Percentiles rank a stretch among this genome's conserved stretches.
These are phyloP conservation scores for Heterohyrax brucei DNA, from an alignment of 2,797 vertebrate genomes.

Conservation along the genomic window DNA sequence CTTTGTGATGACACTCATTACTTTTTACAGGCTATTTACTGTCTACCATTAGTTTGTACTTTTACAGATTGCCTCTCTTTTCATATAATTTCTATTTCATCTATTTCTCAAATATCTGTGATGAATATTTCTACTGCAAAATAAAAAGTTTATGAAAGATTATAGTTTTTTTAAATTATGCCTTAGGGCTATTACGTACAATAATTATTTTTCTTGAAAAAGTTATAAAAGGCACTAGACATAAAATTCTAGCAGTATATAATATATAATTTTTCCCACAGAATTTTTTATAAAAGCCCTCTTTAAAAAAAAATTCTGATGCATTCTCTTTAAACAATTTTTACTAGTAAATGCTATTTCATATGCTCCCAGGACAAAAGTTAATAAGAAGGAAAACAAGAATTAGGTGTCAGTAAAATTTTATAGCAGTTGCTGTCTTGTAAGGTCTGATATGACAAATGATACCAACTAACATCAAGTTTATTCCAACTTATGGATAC, in stretches of 20 bases:
- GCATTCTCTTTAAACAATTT: background rate
- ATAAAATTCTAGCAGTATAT: background rate
- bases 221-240: background rate
- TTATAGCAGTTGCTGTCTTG: background rate
- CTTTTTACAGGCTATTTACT: background rate
- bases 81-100: background rate
- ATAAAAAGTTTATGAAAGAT: background rate
- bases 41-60: background rate
- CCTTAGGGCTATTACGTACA: too few species aligned
- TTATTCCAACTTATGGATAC: too few species aligned
- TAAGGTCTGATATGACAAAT: background rate
- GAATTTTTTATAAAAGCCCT: too few species aligned
- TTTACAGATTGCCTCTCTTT: background rate
- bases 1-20: background rate
- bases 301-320: background rate
- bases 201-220: too few species aligned
- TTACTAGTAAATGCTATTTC: background rate
- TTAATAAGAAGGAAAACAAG: background rate
- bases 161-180: too few species aligned
- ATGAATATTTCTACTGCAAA: background rate
- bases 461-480: background rate
- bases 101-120: background rate
- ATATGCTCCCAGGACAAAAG: background rate
- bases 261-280: background rate
- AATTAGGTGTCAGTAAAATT: background rate